Evolutionary conservation across 1,140 invertebrate species (phyloP), one percentile per base, ranked within the genome.

Genomic region (Micrasema minimum): DNA sequence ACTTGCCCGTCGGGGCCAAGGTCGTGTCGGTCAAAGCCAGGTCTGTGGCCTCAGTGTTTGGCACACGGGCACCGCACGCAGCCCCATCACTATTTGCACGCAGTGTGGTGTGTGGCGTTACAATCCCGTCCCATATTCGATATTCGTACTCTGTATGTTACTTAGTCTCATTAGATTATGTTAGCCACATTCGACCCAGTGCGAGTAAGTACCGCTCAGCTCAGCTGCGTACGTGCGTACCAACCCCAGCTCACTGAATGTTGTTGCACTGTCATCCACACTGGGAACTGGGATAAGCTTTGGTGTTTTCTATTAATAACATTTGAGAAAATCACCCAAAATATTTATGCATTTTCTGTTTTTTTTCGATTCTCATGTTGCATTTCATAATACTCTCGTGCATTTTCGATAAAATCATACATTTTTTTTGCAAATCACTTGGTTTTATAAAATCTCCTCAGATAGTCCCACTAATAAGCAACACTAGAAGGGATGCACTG

Each of bases 1-100:
- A 96, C 88, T 91, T 94, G 88, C 91, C 94, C 85, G 93, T 97
- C 83, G 96, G 95, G 85, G 93, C 93, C 87, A 96, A 93, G 90
- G 94, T 98, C 88, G 92, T 96, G 82, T 96, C 95, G 85, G 92
- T 96, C 86, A 97, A 96, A 93, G 95, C 95, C 90, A 96, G 95
- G 95, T 96, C 91, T 90, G 91, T 92, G 87, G 86, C 86, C 76
- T 81, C 79, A 81, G 77, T 82, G 81, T 83, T 80, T 80, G 82
- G 66, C 67, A 78, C 80, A 81, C 82, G 82, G 82, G 85, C 85
- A 85, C 83, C 82, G 85, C 85, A 87, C 85, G 85, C 85, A 84
- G 83, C 83, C 82, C 83, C 80, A 78, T 77, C 80, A 80, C 80
- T 75, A 70, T 72, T 80, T 79, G 82, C 82, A 83, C 82, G 81